Evolutionary conservation across 2,113 vertebrate species (phyloP).

Genomic region (Uropsilus gracilis): DNA sequence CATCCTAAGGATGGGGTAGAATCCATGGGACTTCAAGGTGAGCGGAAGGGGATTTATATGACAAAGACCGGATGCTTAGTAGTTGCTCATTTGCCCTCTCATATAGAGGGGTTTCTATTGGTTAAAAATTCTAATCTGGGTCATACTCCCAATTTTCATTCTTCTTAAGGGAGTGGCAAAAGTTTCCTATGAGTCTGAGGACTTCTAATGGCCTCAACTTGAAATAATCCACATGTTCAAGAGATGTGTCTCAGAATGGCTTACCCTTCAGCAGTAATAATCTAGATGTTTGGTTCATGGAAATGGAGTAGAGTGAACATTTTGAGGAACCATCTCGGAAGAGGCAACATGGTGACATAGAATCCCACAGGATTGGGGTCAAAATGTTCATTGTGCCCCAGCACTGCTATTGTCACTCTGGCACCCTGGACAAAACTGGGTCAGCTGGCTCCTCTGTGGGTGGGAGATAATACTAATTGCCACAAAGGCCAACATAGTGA

Average conservation of each 20-base stretch:
- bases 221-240: not conserved
- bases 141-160: not conserved
- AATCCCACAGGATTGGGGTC: not conserved
- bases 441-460: not conserved
- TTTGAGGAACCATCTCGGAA: not conserved
- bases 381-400: not conserved
- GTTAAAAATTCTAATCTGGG: not conserved
- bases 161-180: not conserved
- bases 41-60: not conserved
- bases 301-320: not conserved
- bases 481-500: not conserved
- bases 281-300: not conserved
- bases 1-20: not conserved
- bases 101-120: not conserved
- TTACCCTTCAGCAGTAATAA: not conserved
- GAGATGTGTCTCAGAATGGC: not conserved
- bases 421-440: accelerated
- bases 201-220: not conserved
- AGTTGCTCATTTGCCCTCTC: not conserved
- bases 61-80: not conserved
- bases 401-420: not conserved
- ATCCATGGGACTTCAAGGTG: not conserved
- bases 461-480: not conserved
- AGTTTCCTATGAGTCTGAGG: not conserved
- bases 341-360: not conserved